A percentile compares a stretch with the other conserved stretches of the same genome.
phyloP scores from a whole-genome alignment of 2,113 vertebrate species.

The Nycticebus coucang region DNA sequence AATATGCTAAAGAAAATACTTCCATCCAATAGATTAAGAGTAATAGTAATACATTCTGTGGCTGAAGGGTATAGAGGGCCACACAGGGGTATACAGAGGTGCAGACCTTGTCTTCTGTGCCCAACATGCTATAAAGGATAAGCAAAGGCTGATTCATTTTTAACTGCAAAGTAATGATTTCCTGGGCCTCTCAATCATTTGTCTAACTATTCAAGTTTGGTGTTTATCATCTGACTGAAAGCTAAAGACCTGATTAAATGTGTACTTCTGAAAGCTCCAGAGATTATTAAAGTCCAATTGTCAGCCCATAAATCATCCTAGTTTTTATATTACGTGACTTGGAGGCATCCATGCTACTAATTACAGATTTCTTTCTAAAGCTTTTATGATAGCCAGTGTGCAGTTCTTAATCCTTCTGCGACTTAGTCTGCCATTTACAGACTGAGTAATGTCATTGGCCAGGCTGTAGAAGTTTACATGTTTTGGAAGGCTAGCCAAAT shows the following conservation, averaged over 20 bases:
- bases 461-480: neutral
- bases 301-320: constrained; percentile 71
- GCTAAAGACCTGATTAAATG: constrained; percentile 69
- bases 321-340: constrained; percentile 67
- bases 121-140: neutral
- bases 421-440: constrained; percentile 42
- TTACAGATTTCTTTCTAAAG: constrained; percentile 67
- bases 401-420: constrained; percentile 32
- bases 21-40: neutral
- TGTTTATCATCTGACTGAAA: constrained; percentile 72
- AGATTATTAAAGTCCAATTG: constrained; percentile 73
- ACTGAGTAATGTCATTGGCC: constrained; percentile 27
- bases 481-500: constrained; percentile 28
- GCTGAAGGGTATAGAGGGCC: neutral
- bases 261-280: constrained; percentile 64
- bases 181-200: constrained; percentile 64
- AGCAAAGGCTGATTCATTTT: constrained; percentile 67
- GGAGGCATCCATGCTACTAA: constrained; percentile 69
- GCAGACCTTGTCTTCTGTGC: neutral
- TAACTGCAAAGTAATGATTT: constrained; percentile 68
- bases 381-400: constrained; percentile 39
- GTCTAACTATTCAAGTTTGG: constrained; percentile 57
- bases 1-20: neutral
- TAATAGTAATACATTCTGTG: neutral
- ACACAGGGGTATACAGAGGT: neutral